Evolutionary conservation across 2,888 invertebrate species (phyloP), one percentile per base, ranked within the genome.

Genomic region (Lagria hirta): DNA sequence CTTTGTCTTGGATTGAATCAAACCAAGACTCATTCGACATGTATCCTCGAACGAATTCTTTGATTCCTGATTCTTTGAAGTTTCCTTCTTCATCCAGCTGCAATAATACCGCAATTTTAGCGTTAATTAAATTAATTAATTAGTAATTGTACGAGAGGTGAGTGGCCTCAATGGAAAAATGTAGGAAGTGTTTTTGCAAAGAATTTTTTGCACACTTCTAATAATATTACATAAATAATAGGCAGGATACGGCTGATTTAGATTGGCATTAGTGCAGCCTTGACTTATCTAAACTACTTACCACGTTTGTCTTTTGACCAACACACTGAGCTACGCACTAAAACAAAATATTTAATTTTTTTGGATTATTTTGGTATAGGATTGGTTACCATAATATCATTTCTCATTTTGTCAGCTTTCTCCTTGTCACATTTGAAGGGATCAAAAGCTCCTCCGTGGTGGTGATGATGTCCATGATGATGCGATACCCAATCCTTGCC

Each of bases 281-380:
- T 57, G 59, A 51, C 42, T 45, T 48, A 43, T 45, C 64, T 69
- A 67, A 61, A 70, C 70, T 48, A 66, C 70, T 68, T 62, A 71
- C 71, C 54, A 65, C 27, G 29, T 64, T 55, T 35, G 64, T 62
- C 55, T 71, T 70, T 51, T 66, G 61, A 2, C 63, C 68, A 7
- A 68, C 60, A 45, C 72, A 72, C 51, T 69, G 62, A 26, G 62
- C 53, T 14, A 70, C 62, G 46, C 72, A 72, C 72, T 72, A 57
- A 37, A 65, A 67, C 20, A n/a, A n/a, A n/a, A n/a, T 12, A 28
- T 17, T 11, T 4, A 33, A 20, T 22, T 33, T 18, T 6, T 12
- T 28, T 11, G 5, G n/a, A n/a, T n/a, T n/a, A n/a, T n/a, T n/a
- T n/a, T n/a, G n/a, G n/a, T n/a, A n/a, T n/a, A n/a, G n/a, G 7